A percentile compares a stretch with the other conserved stretches of the same genome.
Evolutionary conservation across 2,113 vertebrate species (phyloP).

Genomic region (Dipodomys spectabilis): DNA sequence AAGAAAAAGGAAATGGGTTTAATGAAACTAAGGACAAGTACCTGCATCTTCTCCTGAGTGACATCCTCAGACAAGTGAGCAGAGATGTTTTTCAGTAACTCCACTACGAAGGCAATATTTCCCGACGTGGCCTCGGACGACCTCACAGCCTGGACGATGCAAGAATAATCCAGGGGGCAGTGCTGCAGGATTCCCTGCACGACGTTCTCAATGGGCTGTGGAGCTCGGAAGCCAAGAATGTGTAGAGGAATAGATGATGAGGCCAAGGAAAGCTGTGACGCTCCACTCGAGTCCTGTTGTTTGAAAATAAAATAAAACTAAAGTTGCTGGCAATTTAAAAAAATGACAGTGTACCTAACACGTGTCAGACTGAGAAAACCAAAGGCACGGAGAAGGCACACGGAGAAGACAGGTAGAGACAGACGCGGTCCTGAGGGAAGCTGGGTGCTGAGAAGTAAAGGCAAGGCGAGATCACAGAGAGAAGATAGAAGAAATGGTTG

Average conservation of each 20-base stretch:
- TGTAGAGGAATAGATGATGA: not conserved
- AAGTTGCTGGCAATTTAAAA: not conserved
- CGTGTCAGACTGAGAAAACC: not conserved
- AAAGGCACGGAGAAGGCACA: not conserved
- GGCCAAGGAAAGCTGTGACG: constrained; percentile 42
- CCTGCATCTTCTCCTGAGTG: constrained; percentile 84
- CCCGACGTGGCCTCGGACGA: constrained; percentile 83
- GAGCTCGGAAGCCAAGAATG: not conserved
- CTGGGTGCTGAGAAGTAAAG: not conserved
- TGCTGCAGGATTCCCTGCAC: constrained; percentile 62
- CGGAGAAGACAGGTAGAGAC: not conserved
- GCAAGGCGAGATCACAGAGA: not conserved
- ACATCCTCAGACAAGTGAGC: constrained; percentile 75
- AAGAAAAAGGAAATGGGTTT: not conserved
- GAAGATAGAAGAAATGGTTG: not conserved
- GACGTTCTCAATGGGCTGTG: not conserved
- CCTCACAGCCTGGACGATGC: constrained; percentile 80
- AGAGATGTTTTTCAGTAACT: constrained; percentile 84
- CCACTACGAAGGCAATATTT: constrained; percentile 85
- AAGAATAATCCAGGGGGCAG: constrained; percentile 82
- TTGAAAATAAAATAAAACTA: not conserved
- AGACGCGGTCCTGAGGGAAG: not conserved
- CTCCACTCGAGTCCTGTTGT: constrained; percentile 31
- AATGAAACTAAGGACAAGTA: constrained; percentile 62
- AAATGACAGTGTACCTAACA: not conserved